Base-by-base conservation (phyloP, 2,888 invertebrate genomes). In the Caenorhabditis uteleia region DNA sequence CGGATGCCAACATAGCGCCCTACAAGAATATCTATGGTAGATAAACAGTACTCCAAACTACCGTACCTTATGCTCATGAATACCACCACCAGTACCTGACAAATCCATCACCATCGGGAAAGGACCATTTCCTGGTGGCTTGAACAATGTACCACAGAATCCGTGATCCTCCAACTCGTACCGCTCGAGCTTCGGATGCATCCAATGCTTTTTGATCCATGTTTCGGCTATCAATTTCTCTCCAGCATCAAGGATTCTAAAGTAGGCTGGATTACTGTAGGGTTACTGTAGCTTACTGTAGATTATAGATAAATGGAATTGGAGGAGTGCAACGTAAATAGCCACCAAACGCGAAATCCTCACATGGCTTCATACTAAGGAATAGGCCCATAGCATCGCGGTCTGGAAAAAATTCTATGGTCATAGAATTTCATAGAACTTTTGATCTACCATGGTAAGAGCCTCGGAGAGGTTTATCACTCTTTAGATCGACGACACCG, bases 191-290 rank as follows among this genome's bases (percentile, higher is more conserved):
- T 25, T 42, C n/a, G 70, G 70, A 38, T 70, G 70, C 64, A 68
- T 65, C 70, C 70, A 70, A 38, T 70, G 70, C 31, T 70, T 70
- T 25, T 64, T 70, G 39, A 70, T 70, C 21, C 48, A 40, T 2
- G 48, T 45, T 27, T 49, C 18, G 29, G 65, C 70, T 0, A 68
- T 21, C 16, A 58, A 7, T 0, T 20, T 43, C 5, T 50, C 67
- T 0, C 8, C 10, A 6, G 50, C 23, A 38, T 70, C 58, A n/a
- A 50, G 38, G 8, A 70, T 40, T 46, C 70, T 70, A 42, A 27
- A 55, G 48, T 21, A 20, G 16, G 16, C 25, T 29, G 2, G 18
- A 18, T 25, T 14, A 2, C 8, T 14, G 12, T 21, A 6, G 33
- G 10, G 20, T 21, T 7, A 2, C 31, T 18, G 18, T 12, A 20